phyloP scores from a whole-genome alignment of 1,140 invertebrate genomes.

The Trichonephila clavipes region DNA sequence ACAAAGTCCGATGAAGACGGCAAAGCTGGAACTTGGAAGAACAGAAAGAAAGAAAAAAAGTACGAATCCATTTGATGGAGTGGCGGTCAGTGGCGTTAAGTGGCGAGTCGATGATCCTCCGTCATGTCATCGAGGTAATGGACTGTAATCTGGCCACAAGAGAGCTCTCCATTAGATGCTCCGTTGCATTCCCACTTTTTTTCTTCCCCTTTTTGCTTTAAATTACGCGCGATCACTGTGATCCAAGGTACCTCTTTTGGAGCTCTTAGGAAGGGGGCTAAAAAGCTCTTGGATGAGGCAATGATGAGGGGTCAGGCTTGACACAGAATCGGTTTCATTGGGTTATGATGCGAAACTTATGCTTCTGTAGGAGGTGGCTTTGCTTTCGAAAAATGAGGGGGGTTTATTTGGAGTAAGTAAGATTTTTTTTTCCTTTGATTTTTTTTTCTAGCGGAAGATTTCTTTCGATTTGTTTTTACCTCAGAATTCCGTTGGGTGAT shows the following conservation, averaged over 20 bases:
- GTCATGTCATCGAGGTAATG: slow-evolving; percentile 76
- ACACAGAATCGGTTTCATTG: slow-evolving; percentile 47
- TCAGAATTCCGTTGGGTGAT: neutral
- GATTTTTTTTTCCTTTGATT: neutral
- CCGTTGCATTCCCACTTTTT: slow-evolving; percentile 32
- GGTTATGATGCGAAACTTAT: slow-evolving; percentile 66
- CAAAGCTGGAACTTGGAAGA: neutral
- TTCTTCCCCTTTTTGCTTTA: slow-evolving; percentile 30
- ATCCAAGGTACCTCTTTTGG: slow-evolving; percentile 35
- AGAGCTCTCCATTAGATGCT: slow-evolving; percentile 71
- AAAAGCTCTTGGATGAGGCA: neutral
- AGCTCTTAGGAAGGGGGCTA: neutral
- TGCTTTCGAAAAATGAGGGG: slow-evolving; percentile 23
- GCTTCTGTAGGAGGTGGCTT: slow-evolving; percentile 1
- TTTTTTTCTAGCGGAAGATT: neutral
- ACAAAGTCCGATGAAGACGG: neutral
- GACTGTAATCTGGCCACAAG: slow-evolving; percentile 75
- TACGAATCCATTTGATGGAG: slow-evolving; percentile 61
- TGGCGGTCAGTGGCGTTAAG: slow-evolving; percentile 76
- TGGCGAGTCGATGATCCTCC: slow-evolving; percentile 74
- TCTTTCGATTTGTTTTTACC: neutral
- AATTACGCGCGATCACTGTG: slow-evolving; percentile 73
- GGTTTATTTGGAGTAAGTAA: neutral
- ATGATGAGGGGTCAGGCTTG: slow-evolving; percentile 23
- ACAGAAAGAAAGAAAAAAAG: neutral